Evolutionary conservation across 2,888 invertebrate genomes (phyloP), one percentile per base, ranked within the genome.

Genomic region (Shargacucullia verbasci): DNA sequence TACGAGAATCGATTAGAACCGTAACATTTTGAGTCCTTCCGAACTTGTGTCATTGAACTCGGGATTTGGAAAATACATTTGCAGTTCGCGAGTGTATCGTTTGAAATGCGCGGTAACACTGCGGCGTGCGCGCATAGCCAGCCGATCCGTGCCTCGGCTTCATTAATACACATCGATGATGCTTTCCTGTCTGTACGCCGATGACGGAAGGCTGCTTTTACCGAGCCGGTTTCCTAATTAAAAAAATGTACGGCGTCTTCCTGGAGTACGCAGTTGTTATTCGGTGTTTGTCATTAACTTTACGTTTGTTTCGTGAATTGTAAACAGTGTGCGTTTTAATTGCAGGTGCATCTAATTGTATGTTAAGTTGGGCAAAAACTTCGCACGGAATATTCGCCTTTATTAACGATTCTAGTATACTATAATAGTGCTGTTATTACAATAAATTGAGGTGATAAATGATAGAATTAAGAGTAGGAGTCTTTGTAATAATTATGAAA

Each of bases 131-230:
- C 88, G 88, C 86, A 84, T 78, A 76, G 79, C 76, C 73, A 63
- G 66, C 71, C 79, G 80, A 78, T 82, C 86, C 91, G 88, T 90
- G 91, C 80, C 81, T 80, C 80, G 76, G 80, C 85, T 89, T 90
- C 90, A 91, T 92, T 92, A 92, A 88, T 89, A 90, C 88, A 84
- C 87, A 87, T 85, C 87, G 86, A 82, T 84, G 87, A 87, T 91
- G 87, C 91, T 91, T 92, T 90, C 92, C 92, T 92, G 90, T 86
- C 83, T 79, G 76, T 79, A 81, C 79, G 73, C 67, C 82, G 78
- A 88, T 89, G 92, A 90, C 92, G 92, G 92, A 92, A 93, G 91
- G 87, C 86, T 86, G 88, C 89, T 91, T 93, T 90, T 90, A 90
- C 90, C 79, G 68, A 86, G 87, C 84, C 88, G 86, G 90, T 91